Percentiles rank a stretch among this genome's conserved stretches.
Evolutionary conservation across 2,797 vertebrate species (phyloP).

Genomic region (Acrossocheilus wenchowensis): DNA sequence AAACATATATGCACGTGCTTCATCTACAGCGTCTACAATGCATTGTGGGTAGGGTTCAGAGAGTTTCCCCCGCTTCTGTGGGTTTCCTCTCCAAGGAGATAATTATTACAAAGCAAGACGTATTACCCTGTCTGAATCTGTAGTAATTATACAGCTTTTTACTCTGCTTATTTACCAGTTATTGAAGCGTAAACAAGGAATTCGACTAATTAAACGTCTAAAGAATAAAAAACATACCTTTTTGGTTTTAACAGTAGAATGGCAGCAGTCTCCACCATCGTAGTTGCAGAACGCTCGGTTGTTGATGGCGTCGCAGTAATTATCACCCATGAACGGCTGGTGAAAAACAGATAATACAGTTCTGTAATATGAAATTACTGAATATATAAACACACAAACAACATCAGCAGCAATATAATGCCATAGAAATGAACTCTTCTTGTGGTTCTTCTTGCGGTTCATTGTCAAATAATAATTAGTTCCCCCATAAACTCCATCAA

Average conservation of each 20-base stretch:
- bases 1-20: conserved; percentile 32
- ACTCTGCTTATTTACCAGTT: not conserved
- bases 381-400: not conserved
- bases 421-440: not conserved
- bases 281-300: conserved; percentile 99
- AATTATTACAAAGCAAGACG: conserved; percentile 24
- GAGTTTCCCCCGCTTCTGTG: conserved; percentile 13
- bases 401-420: not conserved
- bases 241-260: conserved; percentile 97
- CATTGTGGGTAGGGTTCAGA: conserved; percentile 30
- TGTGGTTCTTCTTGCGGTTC: conserved; percentile 9
- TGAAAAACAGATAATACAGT: conserved; percentile 32
- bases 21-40: conserved; percentile 12
- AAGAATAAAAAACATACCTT: conserved; percentile 74
- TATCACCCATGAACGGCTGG: conserved; percentile 93
- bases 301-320: conserved; percentile 96
- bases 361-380: not conserved
- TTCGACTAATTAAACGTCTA: not conserved
- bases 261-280: conserved; percentile 96
- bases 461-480: conserved; percentile 3
- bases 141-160: conserved; percentile 13
- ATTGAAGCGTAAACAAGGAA: not conserved
- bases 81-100: conserved; percentile 32
- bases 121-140: conserved; percentile 18
- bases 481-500: conserved; percentile 32